Percentiles rank a stretch among this genome's conserved stretches.
Conservation (phyloP, 2,888 invertebrate genomes). For the Glaucopsyche alexis region DNA sequence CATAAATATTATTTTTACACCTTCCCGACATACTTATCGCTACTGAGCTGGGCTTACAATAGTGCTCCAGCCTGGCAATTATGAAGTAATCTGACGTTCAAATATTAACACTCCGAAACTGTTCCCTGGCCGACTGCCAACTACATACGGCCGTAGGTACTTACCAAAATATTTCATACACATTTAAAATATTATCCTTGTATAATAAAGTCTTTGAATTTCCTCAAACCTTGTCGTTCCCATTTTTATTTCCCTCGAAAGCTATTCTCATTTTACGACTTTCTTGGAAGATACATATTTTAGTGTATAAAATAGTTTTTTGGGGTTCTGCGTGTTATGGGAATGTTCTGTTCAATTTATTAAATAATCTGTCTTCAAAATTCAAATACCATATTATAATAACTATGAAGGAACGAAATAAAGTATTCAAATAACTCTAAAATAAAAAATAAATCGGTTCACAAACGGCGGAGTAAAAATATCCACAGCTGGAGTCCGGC, state of each 20-base stretch:
- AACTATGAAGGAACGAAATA: too few relatives aligned
- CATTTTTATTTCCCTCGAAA: slow-evolving; percentile 11
- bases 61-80: slow-evolving; percentile 2
- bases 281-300: slow-evolving; percentile 11
- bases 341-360: not conserved
- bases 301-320: slow-evolving; percentile 13
- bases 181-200: slow-evolving; percentile 13
- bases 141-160: not conserved
- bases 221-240: slow-evolving; percentile 12
- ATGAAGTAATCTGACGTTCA: slow-evolving; percentile 2
- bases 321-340: not conserved
- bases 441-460: too few relatives aligned
- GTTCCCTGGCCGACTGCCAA: not conserved
- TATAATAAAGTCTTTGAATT: slow-evolving; percentile 12
- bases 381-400: not conserved
- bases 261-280: slow-evolving; percentile 13
- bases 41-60: not conserved
- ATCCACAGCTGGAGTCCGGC: too few relatives aligned
- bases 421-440: too few relatives aligned
- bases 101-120: slow-evolving; percentile 15
- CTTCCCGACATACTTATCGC: not conserved
- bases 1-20: not conserved
- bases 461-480: too few relatives aligned
- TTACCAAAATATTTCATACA: not conserved
- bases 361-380: not conserved